Evolutionary conservation across 2,797 vertebrate genomes (phyloP).

Genomic region (Adelosebastes latens): DNA sequence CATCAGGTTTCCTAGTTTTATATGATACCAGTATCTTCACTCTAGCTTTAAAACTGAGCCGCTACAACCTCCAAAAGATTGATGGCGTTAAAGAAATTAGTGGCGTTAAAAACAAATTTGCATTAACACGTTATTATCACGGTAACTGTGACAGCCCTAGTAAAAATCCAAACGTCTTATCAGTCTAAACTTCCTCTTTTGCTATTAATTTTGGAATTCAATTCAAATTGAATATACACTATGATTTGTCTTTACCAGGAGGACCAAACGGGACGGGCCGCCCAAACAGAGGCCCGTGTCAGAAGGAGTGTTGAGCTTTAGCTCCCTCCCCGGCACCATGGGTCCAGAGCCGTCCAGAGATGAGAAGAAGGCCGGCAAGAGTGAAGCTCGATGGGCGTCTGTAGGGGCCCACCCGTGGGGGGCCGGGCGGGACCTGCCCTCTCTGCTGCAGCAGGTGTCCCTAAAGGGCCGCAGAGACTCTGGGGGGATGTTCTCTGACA

Average conservation of each 20-base stretch:
- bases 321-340: constrained; percentile 28
- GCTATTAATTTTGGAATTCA: not conserved
- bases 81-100: too few species aligned
- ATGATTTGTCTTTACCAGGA: constrained; percentile 40
- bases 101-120: too few species aligned
- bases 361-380: not conserved
- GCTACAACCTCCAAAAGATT: too few species aligned
- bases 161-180: not conserved
- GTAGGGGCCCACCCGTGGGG: constrained; percentile 36
- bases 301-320: constrained; percentile 67
- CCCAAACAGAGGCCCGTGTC: constrained; percentile 73
- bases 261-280: constrained; percentile 29
- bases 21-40: too few species aligned
- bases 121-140: too few species aligned
- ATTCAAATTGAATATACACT: not conserved
- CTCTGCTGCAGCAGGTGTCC: constrained; percentile 78
- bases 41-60: too few species aligned
- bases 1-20: too few species aligned
- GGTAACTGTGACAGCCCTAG: too few species aligned
- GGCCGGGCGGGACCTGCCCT: constrained; percentile 66
- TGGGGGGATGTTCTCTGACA: constrained; percentile 54
- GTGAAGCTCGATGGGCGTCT: not conserved
- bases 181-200: not conserved
- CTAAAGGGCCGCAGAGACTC: constrained; percentile 52
- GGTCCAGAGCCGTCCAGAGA: not conserved